Evolutionary conservation across 2,888 invertebrate genomes (phyloP), one percentile per base, ranked within the genome.

Genomic region (Sthenelais limicola): DNA sequence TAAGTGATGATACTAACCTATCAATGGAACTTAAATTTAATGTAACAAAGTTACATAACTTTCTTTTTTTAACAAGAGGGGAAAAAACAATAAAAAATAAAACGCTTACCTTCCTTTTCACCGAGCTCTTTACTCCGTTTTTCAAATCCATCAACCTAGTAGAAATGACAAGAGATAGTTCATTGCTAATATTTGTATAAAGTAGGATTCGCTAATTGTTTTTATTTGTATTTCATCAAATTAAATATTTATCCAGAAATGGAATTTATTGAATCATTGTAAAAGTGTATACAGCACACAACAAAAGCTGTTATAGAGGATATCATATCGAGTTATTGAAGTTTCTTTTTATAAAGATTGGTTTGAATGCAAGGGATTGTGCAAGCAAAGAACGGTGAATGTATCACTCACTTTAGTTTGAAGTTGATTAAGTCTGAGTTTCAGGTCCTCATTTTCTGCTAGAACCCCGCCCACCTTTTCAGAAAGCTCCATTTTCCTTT

Each of bases 401-500:
- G 12, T 21, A 43, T 43, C 26, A 32, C 18, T 4, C 43, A 71
- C 71, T 58, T 71, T 71, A 47, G 21, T 28, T 28, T 58, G 56
- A n/a, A 71, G 30, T 5, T 47, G 26, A 24, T 58, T 48, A 47
- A 47, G 71, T 56, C 32, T 71, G 4, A 26, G 43, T 58, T 70
- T 68, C 15, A 82, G 74, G 12, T 76, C 73, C 15, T 81, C 82
- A 26, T 81, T 76, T 58, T 82, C 82, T 35, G 77, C 73, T 73
- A 82, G 81, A 54, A 82, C 62, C 51, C 77, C 75, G 24, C 77
- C 78, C 4, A 78, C 72, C 21, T 83, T 82, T 43, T 82, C 83
- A 49, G 82, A 81, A n/a, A 81, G 28, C 38, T 83, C 82, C n/a
- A 81, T 77, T 72, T 81, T 80, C 71, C 84, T 84, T 77, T 35